These are phyloP conservation scores for Galago senegalensis DNA, from an alignment of 2,797 vertebrate genomes.

Conservation along the genomic window DNA sequence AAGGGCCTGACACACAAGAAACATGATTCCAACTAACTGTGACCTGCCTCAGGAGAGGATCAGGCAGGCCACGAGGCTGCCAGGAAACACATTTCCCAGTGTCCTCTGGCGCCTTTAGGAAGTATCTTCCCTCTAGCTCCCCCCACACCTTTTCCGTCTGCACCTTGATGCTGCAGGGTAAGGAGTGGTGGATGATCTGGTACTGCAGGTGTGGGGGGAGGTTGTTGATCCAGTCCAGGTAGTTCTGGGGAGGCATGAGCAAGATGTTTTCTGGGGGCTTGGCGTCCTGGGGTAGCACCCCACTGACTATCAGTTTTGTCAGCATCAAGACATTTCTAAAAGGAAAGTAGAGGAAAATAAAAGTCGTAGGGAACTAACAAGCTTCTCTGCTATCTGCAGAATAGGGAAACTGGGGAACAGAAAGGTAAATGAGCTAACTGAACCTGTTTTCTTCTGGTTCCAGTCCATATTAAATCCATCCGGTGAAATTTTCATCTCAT, in stretches of 20 bases:
- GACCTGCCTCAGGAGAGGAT: not conserved
- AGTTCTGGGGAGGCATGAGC: not conserved
- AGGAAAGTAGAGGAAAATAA: not conserved
- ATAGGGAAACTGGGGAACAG: not conserved
- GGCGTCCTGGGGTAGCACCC: not conserved
- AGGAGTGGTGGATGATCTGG: not conserved
- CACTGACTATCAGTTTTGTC: not conserved
- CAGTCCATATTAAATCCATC: not conserved
- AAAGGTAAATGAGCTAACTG: not conserved
- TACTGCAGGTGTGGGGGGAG: not conserved
- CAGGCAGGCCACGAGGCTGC: not conserved
- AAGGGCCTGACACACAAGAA: not conserved
- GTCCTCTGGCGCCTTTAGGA: not conserved
- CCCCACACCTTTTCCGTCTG: conserved; percentile 33
- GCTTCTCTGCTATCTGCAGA: not conserved
- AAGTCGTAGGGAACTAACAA: not conserved
- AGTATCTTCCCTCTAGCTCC: too few relatives aligned
- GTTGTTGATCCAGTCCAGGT: conserved; percentile 30
- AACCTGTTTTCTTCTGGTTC: not conserved
- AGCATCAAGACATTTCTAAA: conserved; percentile 49
- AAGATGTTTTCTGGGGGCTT: not conserved
- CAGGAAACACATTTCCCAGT: not conserved
- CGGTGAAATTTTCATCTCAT: not conserved
- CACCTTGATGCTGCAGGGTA: conserved; percentile 27
- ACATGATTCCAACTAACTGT: not conserved